Evolutionary conservation across 2,888 invertebrate genomes (phyloP), one percentile per base, ranked within the genome.

Genomic region (Ectemnius cavifrons): DNA sequence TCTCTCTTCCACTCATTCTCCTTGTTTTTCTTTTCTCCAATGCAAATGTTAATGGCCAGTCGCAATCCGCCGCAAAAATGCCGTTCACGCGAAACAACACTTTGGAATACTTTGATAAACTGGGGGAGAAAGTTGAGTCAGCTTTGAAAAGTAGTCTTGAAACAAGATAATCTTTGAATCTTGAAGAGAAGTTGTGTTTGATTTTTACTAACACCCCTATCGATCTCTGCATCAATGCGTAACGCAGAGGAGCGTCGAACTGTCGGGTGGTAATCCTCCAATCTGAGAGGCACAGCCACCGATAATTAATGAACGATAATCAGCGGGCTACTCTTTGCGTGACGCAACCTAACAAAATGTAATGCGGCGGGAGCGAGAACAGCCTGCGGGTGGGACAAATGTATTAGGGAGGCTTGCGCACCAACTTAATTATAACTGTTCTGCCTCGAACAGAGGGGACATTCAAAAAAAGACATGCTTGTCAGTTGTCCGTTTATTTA

Each of bases 301-400:
- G 79, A 80, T 77, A 86, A 86, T 86, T 83, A 86, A 82, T 76
- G 61, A 73, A 77, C 79, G 66, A 71, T 84, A 85, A 85, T 85
- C 72, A 85, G 70, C 67, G 78, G 69, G 77, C 75, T 67, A 77
- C 71, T 69, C 61, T 52, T 52, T 64, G 70, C 67, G 74, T 76
- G 80, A 83, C 64, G 80, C 68, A 74, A 77, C 67, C 60, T 79
- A 81, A 77, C 64, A 68, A 78, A 81, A 82, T 72, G 73, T 76
- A 82, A 81, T 71, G 63, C 61, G 73, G 71, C 62, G 71, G 46
- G 63, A 37, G 58, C 37, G 62, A 47, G 28, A 67, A 69, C 27
- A 60, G 65, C 67, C 47, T 61, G 62, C 63, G 63, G 68, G 49
- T 49, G 62, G 69, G 65, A 64, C 59, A 62, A 64, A 61, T 58